These are phyloP conservation scores for Drosophila trapezifrons DNA, from an alignment of 1,140 invertebrate species.

Conservation along the genomic window DNA sequence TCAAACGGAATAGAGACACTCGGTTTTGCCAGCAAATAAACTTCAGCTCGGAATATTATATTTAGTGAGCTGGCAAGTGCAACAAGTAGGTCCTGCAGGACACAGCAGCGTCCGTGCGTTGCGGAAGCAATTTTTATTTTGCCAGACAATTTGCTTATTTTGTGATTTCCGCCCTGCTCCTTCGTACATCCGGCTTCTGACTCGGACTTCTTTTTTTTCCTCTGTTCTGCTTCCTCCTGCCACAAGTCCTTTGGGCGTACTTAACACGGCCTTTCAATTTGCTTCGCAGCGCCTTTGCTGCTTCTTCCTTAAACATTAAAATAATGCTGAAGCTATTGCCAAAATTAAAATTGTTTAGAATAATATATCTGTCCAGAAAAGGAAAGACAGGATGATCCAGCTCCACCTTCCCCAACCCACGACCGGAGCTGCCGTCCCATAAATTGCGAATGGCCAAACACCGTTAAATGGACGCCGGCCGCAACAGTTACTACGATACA, in stretches of 20 bases:
- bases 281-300: too few species aligned
- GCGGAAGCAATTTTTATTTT: constrained; percentile 84
- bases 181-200: constrained; percentile 73
- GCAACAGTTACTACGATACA: constrained; percentile 36
- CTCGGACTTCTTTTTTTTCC: constrained; percentile 16
- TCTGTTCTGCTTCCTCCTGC: background rate
- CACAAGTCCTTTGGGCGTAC: too few species aligned
- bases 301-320: background rate
- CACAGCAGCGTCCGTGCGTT: too few species aligned
- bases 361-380: too few species aligned
- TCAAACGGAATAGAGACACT: constrained; percentile 4
- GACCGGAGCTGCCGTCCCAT: constrained; percentile 42
- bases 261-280: too few species aligned
- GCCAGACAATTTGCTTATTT: constrained; percentile 84
- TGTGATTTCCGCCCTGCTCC: constrained; percentile 75
- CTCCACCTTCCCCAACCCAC: background rate
- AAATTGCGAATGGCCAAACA: constrained; percentile 78
- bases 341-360: too few species aligned
- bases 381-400: too few species aligned
- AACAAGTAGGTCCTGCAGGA: constrained; percentile 69
- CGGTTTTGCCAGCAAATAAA: background rate
- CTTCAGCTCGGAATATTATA: background rate
- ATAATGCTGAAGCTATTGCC: too few species aligned
- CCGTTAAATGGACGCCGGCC: constrained; percentile 71
- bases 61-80: constrained; percentile 12